Evolutionary conservation across 2,113 vertebrate genomes (phyloP), one percentile per base, ranked within the genome.

Genomic region (Paralichthys olivaceus): DNA sequence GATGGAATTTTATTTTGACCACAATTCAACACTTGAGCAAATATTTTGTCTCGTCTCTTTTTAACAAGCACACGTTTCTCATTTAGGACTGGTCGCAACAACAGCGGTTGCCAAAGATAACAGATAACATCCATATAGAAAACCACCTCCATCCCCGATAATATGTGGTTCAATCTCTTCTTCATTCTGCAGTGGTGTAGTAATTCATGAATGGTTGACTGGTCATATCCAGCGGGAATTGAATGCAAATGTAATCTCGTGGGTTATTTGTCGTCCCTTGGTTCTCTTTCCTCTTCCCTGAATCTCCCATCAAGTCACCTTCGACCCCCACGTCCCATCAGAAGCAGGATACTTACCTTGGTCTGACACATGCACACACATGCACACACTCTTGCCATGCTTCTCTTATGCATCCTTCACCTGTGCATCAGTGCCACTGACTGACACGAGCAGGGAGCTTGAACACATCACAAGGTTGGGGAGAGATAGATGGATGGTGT

Each of bases 291-390:
- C 22, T 3, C 7, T 7, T 22, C 53, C 32, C 47, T 63, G 63
- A 62, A 28, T 61, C 59, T 49, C 32, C 32, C 23, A 61, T 81
- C n/a, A 37, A 4, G 47, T 66, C 28, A 81, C 84, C 72, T 34
- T 66, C 22, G 61, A 76, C 67, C 79, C 32, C 58, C 7, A 5
- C 2, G 3, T 34, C 32, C 25, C 12, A 56, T 77, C 74, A 51
- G 56, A 54, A 26, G 14, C 26, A 54, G 22, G 20, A 25, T 9
- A 0, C 40, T 74, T 57, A 3, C 63, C 63, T 77, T 19, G 1
- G 51, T 55, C 19, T 56, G n/a, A 71, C 43, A 69, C 22, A 59
- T 49, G 43, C 37, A 55, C 32, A 32, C 45, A 59, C 56, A 26
- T 0, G 2, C 69, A 59, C 49, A 55, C 45, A 26, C 45, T 58